A percentile compares a stretch with the other conserved stretches of the same genome.
These are phyloP conservation scores for Tetramorium alpestre DNA, from an alignment of 1,140 invertebrate genomes.

Conservation along the genomic window DNA sequence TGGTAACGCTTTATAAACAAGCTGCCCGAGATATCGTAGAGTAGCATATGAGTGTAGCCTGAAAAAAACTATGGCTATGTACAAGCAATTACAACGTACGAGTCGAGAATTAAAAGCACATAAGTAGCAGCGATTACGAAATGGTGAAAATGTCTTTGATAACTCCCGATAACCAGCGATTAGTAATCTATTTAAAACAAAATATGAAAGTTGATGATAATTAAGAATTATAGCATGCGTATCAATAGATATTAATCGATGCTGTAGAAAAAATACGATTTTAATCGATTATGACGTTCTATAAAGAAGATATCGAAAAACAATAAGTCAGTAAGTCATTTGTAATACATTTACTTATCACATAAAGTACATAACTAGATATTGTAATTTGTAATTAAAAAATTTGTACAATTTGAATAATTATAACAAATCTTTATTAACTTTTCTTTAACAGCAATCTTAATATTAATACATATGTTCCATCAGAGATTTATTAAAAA, in stretches of 20 bases:
- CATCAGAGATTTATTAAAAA: neutral
- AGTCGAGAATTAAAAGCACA: neutral
- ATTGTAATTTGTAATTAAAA: neutral
- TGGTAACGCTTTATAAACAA: conserved; percentile 42
- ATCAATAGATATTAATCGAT: too few relatives aligned
- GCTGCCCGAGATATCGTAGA: neutral
- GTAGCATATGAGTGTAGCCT: neutral
- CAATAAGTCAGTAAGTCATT: neutral
- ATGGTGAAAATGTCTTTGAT: neutral
- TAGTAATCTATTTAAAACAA: neutral
- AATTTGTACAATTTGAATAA: neutral
- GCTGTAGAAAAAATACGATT: neutral
- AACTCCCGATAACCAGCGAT: neutral
- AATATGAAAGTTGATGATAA: neutral
- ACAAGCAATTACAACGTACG: conserved; percentile 15
- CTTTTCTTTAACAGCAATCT: neutral
- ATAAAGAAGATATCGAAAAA: neutral
- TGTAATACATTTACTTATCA: neutral
- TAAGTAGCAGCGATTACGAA: neutral
- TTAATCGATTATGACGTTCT: neutral
- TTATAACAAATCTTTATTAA: neutral
- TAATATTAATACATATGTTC: neutral
- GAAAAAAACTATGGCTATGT: neutral
- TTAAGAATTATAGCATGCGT: neutral
- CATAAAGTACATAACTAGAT: neutral